Base-by-base conservation (phyloP, 2,888 invertebrate genomes). In the Polymixis lichenea region DNA sequence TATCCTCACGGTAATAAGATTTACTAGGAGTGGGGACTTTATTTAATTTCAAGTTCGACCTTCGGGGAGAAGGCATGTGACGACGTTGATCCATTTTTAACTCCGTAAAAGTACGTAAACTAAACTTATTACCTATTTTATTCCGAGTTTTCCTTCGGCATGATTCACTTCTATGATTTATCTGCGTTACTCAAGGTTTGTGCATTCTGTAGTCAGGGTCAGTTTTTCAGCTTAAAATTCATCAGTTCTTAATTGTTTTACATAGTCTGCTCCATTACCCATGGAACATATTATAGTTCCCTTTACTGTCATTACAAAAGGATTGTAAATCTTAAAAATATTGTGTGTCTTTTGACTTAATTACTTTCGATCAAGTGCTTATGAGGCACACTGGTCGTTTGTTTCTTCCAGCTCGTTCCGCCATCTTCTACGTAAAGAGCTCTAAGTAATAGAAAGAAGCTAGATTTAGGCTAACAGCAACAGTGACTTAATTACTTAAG, bases 1-100 rank as follows among this genome's bases (percentile, higher is more conserved):
- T 89, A 89, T 89, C 86, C 89, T 82, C 72, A 85, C 84, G 80
- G 90, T 92, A 92, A 93, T 92, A 89, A 89, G 90, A 91, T 93
- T 93, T 91, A 88, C 89, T 90, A 86, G 82, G 83, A 87, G 83
- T 82, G 78, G 86, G 62, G 85, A 86, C 83, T 87, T 90, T 90
- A 92, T 91, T 92, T 92, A 91, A 91, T 91, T 91, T 89, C 74
- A 82, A 85, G 81, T 85, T 77, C 62, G 71, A 62, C 76, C 78
- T 81, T 81, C 46, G 58, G 19, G 53, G 60, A 53, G 55, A 58
- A 76, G 71, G 67, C 72, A 75, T 84, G 73, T 77, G 83, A 65
- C 69, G 66, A 67, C 51, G 25, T 62, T 74, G 69, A 80, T 62
- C 56, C 64, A 15, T 61, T 73, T 74, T 74, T 61, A 72, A 69